Base-by-base conservation (phyloP, 2,888 invertebrate species). In the Thymelicus acteon region DNA sequence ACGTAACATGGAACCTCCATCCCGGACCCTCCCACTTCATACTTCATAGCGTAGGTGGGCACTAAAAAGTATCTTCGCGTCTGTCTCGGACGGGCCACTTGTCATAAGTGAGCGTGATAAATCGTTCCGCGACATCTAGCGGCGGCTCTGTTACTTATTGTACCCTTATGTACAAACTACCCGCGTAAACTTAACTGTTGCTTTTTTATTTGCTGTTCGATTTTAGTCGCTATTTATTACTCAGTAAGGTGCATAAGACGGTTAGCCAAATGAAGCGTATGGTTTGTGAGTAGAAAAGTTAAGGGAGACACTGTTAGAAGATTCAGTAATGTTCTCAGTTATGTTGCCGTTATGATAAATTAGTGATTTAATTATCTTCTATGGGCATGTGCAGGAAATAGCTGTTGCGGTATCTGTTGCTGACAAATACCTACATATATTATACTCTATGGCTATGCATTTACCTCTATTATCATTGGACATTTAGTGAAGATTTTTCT, bases 81-180 rank as follows among this genome's bases (percentile, higher is more conserved):
- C 89, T 93, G 93, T 63, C 76, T 73, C 71, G 75, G 92, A 92
- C 92, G 82, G 89, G 85, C 88, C 90, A 92, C 93, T 93, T 90
- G 91, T 92, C 92, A 91, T 89, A 88, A 91, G 88, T 88, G 85
- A 83, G 72, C 76, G 85, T 92, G 92, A 93, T 92, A 92, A 93
- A 93, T 93, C 83, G 89, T 85, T 85, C 75, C 76, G 85, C 85
- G 87, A 86, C 91, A 90, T 91, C 91, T 91, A 80, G 81, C 85
- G 86, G 79, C 89, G 60, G 49, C 65, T 60, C 70, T 91, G 91
- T 85, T 87, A 87, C 84, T 89, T 91, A 92, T 88, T 91, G 88
- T 88, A 88, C 88, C 89, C 87, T 91, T 88, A 88, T 87, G 82
- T 87, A 87, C 82, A 80, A 74, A 70, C 67, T 64, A 73, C 77